These are phyloP conservation scores for Miniopterus natalensis DNA, from an alignment of 2,113 vertebrate species.

Conservation along the genomic window DNA sequence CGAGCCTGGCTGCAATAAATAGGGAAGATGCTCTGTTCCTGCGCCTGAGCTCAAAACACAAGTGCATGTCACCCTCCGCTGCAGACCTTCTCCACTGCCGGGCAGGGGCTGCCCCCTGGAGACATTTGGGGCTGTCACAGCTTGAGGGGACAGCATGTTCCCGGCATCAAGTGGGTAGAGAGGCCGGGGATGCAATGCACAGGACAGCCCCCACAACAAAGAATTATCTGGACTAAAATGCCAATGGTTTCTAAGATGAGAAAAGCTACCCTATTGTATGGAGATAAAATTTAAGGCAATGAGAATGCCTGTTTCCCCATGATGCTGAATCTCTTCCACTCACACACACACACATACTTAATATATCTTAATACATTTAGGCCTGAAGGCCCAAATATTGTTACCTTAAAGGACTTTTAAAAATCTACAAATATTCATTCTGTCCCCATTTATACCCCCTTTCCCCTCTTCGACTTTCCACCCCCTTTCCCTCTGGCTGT, in stretches of 20 bases:
- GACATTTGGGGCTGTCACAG: background rate
- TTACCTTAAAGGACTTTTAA: constrained; percentile 20
- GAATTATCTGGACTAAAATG: background rate
- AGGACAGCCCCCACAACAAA: background rate
- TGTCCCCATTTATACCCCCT: background rate
- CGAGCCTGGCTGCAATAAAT: background rate
- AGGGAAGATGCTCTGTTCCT: background rate
- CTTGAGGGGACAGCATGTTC: background rate
- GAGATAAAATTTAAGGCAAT: background rate
- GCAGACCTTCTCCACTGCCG: background rate
- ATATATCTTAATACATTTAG: background rate
- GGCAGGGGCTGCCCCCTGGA: background rate
- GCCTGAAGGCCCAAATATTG: background rate
- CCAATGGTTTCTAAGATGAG: background rate
- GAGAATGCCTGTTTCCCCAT: background rate
- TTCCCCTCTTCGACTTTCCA: background rate
- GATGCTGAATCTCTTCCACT: background rate
- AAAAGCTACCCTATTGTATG: background rate
- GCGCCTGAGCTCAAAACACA: background rate
- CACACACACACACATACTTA: background rate
- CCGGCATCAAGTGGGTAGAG: background rate
- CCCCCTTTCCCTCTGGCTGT: background rate
- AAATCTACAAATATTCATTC: constrained; percentile 16
- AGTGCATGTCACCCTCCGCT: background rate
- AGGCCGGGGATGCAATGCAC: background rate